Evolutionary conservation across 2,113 vertebrate species (phyloP).

Genomic region (Menidia beryllina): DNA sequence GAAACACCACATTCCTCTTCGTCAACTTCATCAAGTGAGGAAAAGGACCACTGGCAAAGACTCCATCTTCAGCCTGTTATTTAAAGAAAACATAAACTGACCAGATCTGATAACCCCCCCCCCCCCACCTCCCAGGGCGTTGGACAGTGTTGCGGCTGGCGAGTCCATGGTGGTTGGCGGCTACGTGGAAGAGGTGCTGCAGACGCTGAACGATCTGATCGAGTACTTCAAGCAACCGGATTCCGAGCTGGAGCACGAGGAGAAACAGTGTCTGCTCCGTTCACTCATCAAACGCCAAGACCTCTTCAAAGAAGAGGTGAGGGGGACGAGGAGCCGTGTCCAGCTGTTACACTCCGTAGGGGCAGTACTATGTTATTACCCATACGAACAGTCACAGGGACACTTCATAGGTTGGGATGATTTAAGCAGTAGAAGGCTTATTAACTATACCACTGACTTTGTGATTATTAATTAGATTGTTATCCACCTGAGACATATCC

Average conservation of each 20-base stretch:
- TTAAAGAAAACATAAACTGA: neutral
- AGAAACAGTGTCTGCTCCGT: conserved; percentile 93
- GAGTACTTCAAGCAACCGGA: conserved; percentile 94
- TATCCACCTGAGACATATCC: no score
- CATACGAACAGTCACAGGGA: no score
- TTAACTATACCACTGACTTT: no score
- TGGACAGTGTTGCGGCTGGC: conserved; percentile 79
- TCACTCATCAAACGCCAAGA: conserved; percentile 97
- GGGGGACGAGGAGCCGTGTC: neutral
- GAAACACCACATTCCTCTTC: conserved; percentile 92
- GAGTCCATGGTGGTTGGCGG: conserved; percentile 83
- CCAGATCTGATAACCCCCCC: no score
- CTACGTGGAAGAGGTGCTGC: conserved; percentile 90
- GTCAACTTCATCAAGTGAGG: conserved; percentile 91
- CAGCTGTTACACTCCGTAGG: neutral
- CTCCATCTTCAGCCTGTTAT: neutral
- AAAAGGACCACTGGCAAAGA: neutral
- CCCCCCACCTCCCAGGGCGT: conserved; percentile 73
- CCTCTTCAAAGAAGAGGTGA: conserved; percentile 97
- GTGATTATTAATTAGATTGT: no score
- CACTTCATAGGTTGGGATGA: no score
- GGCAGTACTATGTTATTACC: neutral
- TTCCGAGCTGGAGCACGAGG: conserved; percentile 91
- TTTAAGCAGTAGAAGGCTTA: no score
- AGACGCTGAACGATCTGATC: conserved; percentile 94